Conservation (phyloP, 2,888 invertebrate species). For the Monochamus alternatus region DNA sequence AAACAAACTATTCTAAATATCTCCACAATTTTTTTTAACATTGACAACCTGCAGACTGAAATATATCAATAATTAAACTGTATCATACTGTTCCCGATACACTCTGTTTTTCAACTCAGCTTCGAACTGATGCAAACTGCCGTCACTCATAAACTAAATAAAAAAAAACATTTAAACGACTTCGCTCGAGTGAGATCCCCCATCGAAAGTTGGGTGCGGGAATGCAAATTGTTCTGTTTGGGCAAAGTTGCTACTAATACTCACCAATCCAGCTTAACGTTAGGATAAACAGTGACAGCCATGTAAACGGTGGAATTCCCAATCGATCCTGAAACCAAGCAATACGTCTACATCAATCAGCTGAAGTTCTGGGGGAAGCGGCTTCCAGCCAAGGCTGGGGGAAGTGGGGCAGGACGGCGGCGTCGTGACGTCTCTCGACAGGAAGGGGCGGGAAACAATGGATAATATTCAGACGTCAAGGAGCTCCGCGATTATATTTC, state of each 20-base stretch:
- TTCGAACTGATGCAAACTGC: background rate
- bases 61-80: too few species aligned
- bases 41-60: too few species aligned
- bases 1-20: too few species aligned
- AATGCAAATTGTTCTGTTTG: conserved; percentile 8
- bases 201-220: conserved; percentile 11
- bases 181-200: conserved; percentile 21
- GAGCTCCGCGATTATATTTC: conserved; percentile 1
- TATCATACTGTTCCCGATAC: too few species aligned
- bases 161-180: background rate
- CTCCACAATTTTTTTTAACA: too few species aligned
- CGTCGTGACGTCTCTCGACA: conserved; percentile 9
- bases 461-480: conserved; percentile 5
- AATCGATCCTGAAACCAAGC: conserved; percentile 59
- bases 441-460: conserved; percentile 14
- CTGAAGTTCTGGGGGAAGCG: conserved; percentile 29
- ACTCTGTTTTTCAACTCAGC: too few species aligned
- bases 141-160: background rate
- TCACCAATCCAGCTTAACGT: conserved; percentile 70
- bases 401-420: conserved; percentile 15
- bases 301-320: conserved; percentile 58
- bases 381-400: background rate
- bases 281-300: conserved; percentile 69
- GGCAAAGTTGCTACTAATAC: conserved; percentile 51
- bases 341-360: conserved; percentile 57